Base-by-base conservation (phyloP, 2,113 vertebrate genomes). In the Micronycteris hirsuta region DNA sequence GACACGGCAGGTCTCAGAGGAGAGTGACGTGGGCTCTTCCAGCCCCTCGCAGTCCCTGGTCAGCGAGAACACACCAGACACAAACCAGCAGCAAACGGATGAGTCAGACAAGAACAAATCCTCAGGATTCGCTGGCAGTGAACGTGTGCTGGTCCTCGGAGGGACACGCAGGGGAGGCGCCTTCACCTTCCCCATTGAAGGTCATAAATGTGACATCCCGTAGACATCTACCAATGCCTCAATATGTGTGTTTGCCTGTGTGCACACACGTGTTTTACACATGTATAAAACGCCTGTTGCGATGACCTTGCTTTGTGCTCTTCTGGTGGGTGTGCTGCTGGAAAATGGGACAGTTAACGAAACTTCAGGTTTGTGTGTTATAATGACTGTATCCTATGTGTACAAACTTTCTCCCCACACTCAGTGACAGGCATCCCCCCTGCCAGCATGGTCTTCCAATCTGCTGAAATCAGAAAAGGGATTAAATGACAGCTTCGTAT, bases 1-100 rank as follows among this genome's bases (percentile, higher is more conserved):
- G 84, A 98, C 97, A 97, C 96, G 97, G 97, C 95, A 97, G 93
- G 96, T 97, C 97, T 98, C 97, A 95, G 98, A 98, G 97, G 97
- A 92, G 96, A 96, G 93, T 97, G 96, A 97, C 36, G 97, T 95
- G 97, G 94, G 96, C 83, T 91, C 94, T 98, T 98, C 97, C 97
- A 98, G 98, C 94, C 95, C 97, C 95, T 97, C 96, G 97, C 89
- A 97, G 97, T 96, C 96, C 96, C 97, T 98, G 97, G 94, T 98
- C 97, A 96, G 96, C 93, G 63, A 98, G 87, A 98, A 77, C 89
- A 83, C 96, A 96, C 92, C 94, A 95, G 98, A 98, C 92, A 97
- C 94, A 98, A 97, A 98, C 92, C 96, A 98, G 97, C 98, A 98
- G 91, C 96, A 98, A 94, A 97, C 92, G 96, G 93, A 76, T 74